These are phyloP conservation scores for Tachyglossus aculeatus DNA, from an alignment of 2,797 vertebrate genomes.

Conservation along the genomic window DNA sequence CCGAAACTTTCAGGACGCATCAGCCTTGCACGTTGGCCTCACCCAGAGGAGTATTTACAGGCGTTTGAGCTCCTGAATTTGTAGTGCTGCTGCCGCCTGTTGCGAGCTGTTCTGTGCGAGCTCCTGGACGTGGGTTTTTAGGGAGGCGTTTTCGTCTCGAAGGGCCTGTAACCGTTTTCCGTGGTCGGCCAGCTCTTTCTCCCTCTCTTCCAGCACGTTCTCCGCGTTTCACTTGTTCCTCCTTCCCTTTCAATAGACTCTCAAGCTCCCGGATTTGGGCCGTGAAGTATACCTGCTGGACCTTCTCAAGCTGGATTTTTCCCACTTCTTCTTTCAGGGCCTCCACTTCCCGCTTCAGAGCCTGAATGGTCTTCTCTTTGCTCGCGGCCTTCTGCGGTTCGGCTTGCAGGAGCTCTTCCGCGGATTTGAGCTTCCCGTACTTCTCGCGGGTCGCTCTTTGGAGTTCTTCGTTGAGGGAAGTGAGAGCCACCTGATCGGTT, in stretches of 20 bases:
- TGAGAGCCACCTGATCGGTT: too few species aligned
- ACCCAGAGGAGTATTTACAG: slow-evolving; percentile 71
- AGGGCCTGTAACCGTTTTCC: slow-evolving; percentile 79
- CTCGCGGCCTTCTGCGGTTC: slow-evolving; percentile 79
- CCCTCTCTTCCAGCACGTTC: slow-evolving; percentile 77
- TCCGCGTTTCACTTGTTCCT: slow-evolving; percentile 86
- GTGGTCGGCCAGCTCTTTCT: slow-evolving; percentile 76
- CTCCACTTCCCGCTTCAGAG: slow-evolving; percentile 87
- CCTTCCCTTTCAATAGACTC: slow-evolving; percentile 83
- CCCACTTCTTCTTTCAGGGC: slow-evolving; percentile 86
- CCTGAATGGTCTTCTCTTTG: slow-evolving; percentile 84
- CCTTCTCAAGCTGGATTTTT: slow-evolving; percentile 85
- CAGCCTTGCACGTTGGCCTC: too few species aligned
- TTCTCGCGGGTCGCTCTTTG: slow-evolving; percentile 88
- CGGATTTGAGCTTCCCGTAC: slow-evolving; percentile 84
- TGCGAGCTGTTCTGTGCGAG: slow-evolving; percentile 66
- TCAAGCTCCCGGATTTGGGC: too few species aligned
- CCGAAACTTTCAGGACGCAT: too few species aligned
- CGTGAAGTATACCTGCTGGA: slow-evolving; percentile 81
- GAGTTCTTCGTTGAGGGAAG: too few species aligned
- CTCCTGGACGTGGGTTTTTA: slow-evolving; percentile 72
- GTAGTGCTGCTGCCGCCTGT: slow-evolving; percentile 63
- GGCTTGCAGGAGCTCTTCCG: slow-evolving; percentile 85
- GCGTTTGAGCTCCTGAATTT: slow-evolving; percentile 68
- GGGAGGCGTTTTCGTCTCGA: slow-evolving; percentile 70